These are phyloP conservation scores for Crotalus tigris DNA, from an alignment of 2,113 vertebrate genomes.

Conservation along the genomic window DNA sequence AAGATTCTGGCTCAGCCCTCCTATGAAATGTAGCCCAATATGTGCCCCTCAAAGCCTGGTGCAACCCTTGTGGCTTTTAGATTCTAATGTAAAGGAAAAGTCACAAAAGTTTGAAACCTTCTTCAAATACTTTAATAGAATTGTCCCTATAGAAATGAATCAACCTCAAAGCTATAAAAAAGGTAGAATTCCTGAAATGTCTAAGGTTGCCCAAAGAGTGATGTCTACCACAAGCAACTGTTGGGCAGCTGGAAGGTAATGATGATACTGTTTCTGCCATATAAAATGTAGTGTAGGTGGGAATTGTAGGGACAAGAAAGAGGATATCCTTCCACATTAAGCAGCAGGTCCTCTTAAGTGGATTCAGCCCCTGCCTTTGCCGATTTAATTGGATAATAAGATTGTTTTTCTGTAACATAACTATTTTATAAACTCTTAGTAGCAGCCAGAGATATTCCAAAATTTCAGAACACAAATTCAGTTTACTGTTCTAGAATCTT, in stretches of 20 bases:
- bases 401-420: background rate
- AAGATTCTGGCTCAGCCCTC: background rate
- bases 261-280: background rate
- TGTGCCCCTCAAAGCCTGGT: background rate
- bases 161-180: background rate
- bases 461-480: background rate
- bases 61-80: background rate
- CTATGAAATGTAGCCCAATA: background rate
- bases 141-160: background rate
- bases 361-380: background rate
- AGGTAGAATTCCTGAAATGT: background rate
- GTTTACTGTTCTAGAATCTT: background rate
- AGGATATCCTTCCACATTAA: background rate
- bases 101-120: background rate
- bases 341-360: background rate
- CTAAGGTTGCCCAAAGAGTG: background rate
- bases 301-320: background rate
- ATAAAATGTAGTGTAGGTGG: background rate
- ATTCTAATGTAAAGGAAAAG: background rate
- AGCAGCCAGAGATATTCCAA: background rate
- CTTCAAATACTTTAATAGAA: background rate
- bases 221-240: background rate
- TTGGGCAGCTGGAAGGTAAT: background rate
- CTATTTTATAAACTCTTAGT: background rate
- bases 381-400: background rate